These are phyloP conservation scores for Mimas tiliae DNA, from an alignment of 2,888 invertebrate species.

Conservation along the genomic window DNA sequence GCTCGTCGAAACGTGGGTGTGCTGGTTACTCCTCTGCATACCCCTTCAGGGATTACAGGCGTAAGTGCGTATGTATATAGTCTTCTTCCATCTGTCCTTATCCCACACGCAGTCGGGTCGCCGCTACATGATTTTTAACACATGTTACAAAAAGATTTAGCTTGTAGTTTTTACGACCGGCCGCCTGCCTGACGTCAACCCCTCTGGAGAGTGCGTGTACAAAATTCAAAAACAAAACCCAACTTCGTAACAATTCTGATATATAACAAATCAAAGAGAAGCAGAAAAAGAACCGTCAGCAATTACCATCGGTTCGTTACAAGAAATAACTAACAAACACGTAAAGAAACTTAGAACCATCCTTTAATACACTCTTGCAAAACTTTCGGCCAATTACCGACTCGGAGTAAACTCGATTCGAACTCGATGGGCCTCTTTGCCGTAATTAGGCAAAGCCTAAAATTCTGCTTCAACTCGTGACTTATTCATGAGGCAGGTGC, in stretches of 20 bases:
- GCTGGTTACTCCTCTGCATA: no score
- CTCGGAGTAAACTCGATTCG: conserved; percentile 36
- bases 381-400: conserved; percentile 28
- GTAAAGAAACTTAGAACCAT: conserved; percentile 21
- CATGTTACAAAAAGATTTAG: no score
- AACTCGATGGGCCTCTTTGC: conserved; percentile 32
- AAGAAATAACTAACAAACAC: conserved; percentile 18
- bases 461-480: conserved; percentile 44
- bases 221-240: no score
- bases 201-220: no score
- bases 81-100: no score
- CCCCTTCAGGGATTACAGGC: no score
- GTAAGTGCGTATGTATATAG: no score
- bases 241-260: background rate
- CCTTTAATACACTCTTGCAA: conserved; percentile 19
- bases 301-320: conserved; percentile 20
- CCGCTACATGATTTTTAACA: no score
- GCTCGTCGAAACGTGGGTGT: no score
- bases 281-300: background rate
- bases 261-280: conserved; percentile 2
- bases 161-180: no score
- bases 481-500: conserved; percentile 54
- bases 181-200: no score
- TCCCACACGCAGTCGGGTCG: no score
- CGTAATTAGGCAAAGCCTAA: conserved; percentile 41